A percentile compares a stretch with the other conserved stretches of the same genome.
These are phyloP conservation scores for Pseudorhombus dupliciocellatus DNA, from an alignment of 2,113 vertebrate species.

Conservation along the genomic window DNA sequence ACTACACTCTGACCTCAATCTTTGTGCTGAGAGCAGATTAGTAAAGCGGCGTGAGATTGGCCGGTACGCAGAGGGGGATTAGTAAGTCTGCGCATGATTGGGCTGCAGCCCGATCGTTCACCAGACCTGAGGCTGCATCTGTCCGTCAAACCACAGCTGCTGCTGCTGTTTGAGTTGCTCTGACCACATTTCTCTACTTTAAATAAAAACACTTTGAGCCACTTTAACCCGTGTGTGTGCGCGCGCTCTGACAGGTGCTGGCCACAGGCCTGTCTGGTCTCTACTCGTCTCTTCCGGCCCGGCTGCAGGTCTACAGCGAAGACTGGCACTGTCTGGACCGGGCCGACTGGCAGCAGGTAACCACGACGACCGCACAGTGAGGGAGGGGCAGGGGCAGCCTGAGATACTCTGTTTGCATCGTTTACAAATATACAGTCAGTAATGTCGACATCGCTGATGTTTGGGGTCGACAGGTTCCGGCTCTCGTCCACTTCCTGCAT, in stretches of 20 bases:
- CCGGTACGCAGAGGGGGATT: conserved; percentile 50
- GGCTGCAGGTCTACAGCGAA: conserved; percentile 90
- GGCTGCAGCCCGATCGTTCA: conserved; percentile 15
- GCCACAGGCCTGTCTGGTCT: conserved; percentile 95
- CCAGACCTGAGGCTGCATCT: conserved; percentile 19
- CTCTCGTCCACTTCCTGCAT: conserved; percentile 94
- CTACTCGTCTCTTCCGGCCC: conserved; percentile 92
- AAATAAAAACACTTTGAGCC: neutral
- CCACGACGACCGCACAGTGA: neutral
- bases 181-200: neutral
- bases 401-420: neutral
- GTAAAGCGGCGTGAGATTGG: conserved; percentile 58
- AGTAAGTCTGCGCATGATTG: conserved; percentile 62
- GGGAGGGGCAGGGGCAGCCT: too few species aligned
- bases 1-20: conserved; percentile 73
- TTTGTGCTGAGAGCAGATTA: conserved; percentile 60
- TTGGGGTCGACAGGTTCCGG: conserved; percentile 78
- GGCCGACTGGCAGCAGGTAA: conserved; percentile 87
- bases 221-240: conserved; percentile 7
- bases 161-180: neutral
- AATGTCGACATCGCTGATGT: neutral
- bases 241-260: conserved; percentile 83
- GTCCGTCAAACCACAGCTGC: neutral
- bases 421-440: too few species aligned
- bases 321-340: conserved; percentile 91